Conservation (phyloP, 2,888 invertebrate genomes). For the Chymomyza caudatula region DNA sequence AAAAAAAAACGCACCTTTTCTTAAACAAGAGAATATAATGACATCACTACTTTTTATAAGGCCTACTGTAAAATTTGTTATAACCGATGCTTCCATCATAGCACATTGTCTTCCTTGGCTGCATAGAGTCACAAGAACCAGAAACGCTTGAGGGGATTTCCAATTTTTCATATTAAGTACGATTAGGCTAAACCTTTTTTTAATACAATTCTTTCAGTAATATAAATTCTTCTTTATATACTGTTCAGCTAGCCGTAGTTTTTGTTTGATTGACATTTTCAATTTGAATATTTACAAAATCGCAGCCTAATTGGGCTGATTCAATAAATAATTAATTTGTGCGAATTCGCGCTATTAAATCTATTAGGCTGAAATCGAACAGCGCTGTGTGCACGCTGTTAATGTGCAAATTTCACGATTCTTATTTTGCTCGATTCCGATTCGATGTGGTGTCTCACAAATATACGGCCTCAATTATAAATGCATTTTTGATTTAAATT, state of each 20-base stretch:
- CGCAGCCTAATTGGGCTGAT: background rate
- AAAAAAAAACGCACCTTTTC: conserved; percentile 42
- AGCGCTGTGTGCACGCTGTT: no score
- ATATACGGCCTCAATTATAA: no score
- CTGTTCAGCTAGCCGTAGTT: background rate
- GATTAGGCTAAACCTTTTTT: background rate
- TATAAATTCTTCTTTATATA: conserved; percentile 22
- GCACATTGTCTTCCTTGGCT: background rate
- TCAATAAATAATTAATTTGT: background rate
- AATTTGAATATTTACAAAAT: conserved; percentile 9
- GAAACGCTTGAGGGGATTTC: background rate
- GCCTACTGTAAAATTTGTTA: conserved; percentile 49
- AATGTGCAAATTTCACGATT: no score
- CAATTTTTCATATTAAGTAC: conserved; percentile 18
- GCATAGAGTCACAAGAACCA: conserved; percentile 8
- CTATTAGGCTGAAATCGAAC: no score
- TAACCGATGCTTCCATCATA: conserved; percentile 34
- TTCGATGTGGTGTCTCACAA: no score
- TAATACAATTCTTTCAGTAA: background rate
- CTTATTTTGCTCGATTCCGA: no score
- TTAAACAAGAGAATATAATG: conserved; percentile 59
- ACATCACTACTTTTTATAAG: conserved; percentile 51
- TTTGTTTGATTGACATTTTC: conserved; percentile 40
- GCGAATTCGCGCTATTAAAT: no score
- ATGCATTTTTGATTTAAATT: no score